These are phyloP conservation scores for Boleophthalmus pectinirostris DNA, from an alignment of 2,113 vertebrate genomes.

Conservation along the genomic window DNA sequence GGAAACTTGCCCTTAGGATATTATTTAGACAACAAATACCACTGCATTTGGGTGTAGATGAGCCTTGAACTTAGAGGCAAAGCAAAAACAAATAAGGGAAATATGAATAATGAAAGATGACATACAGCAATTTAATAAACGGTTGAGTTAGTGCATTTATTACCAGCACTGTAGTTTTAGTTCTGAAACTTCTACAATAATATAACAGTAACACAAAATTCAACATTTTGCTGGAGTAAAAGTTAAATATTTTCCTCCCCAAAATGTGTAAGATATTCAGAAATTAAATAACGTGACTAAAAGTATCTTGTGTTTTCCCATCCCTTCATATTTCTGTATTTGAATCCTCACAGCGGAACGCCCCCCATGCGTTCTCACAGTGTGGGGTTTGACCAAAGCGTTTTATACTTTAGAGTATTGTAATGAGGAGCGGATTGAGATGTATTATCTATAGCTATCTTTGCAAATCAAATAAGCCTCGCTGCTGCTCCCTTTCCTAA, in stretches of 20 bases:
- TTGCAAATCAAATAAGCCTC: constrained; percentile 20
- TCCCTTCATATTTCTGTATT: constrained; percentile 1
- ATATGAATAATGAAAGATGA: constrained; percentile 29
- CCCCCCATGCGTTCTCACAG: constrained; percentile 12
- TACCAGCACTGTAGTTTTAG: constrained; percentile 23
- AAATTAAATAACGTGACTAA: background rate
- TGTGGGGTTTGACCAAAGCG: constrained; percentile 2
- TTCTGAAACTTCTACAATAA: constrained; percentile 10
- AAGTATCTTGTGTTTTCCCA: background rate
- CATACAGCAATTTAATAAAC: constrained; percentile 56
- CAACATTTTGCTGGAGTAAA: background rate
- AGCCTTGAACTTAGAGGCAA: constrained; percentile 37
- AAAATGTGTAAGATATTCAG: background rate
- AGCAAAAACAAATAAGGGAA: constrained; percentile 16
- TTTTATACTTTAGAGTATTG: constrained; percentile 11
- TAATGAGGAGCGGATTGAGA: constrained; percentile 24
- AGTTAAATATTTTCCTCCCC: background rate
- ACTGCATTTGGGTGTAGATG: constrained; percentile 41
- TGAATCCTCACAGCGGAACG: constrained; percentile 3
- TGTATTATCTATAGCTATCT: constrained; percentile 20
- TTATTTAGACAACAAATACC: constrained; percentile 46
- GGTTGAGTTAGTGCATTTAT: constrained; percentile 36
- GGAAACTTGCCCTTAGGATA: constrained; percentile 40
- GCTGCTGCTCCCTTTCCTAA: constrained; percentile 13
- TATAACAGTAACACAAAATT: background rate